Evolutionary conservation across 2,113 vertebrate genomes (phyloP).

Genomic region (Pungitius pungitius): DNA sequence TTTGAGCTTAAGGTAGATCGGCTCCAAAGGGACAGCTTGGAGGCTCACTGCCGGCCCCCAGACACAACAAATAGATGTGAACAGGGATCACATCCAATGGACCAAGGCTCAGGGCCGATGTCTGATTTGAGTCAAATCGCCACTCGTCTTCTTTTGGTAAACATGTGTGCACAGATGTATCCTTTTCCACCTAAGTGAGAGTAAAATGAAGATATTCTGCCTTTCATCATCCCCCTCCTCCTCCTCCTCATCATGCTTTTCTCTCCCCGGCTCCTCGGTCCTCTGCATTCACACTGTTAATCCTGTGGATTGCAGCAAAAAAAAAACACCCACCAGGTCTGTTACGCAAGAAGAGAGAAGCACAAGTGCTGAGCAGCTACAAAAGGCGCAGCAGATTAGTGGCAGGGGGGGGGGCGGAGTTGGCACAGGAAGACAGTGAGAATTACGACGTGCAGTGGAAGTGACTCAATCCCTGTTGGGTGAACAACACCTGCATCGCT

Average conservation of each 20-base stretch:
- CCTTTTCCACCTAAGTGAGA: neutral
- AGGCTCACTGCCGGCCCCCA: neutral
- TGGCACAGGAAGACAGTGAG: slow-evolving; percentile 36
- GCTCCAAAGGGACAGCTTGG: neutral
- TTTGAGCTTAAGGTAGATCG: neutral
- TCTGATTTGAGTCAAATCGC: neutral
- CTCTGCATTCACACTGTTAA: slow-evolving; percentile 47
- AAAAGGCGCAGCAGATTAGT: slow-evolving; percentile 67
- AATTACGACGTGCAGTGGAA: slow-evolving; percentile 27
- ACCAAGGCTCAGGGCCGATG: neutral
- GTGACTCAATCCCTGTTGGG: slow-evolving; percentile 32
- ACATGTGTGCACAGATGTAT: neutral
- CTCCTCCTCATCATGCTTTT: slow-evolving; percentile 15
- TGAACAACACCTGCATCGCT: slow-evolving; percentile 3
- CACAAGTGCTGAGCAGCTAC: slow-evolving; percentile 61
- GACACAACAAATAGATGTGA: neutral
- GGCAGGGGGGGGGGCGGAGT: slow-evolving; percentile 11
- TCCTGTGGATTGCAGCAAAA: slow-evolving; percentile 46
- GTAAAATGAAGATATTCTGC: neutral
- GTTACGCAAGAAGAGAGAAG: slow-evolving; percentile 71
- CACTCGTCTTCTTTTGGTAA: neutral
- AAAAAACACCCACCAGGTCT: slow-evolving; percentile 64
- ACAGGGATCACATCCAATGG: neutral
- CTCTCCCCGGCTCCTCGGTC: slow-evolving; percentile 5
- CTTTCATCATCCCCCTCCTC: neutral